Conservation (phyloP, 2,113 vertebrate genomes). For the Embiotoca jacksoni region DNA sequence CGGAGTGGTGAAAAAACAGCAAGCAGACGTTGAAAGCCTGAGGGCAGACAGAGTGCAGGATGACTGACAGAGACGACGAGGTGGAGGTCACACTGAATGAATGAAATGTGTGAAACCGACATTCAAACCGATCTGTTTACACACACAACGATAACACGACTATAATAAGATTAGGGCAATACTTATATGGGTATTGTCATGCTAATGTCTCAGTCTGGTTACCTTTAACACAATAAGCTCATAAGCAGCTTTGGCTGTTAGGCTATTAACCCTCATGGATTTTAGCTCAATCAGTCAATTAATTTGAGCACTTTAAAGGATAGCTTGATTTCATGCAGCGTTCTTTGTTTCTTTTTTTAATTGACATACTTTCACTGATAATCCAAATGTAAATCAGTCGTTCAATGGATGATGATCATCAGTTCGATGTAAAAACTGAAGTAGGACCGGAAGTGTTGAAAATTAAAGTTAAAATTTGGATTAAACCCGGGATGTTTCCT, state of each 20-base stretch:
- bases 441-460: too few species aligned
- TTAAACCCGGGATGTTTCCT: too few species aligned
- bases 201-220: constrained; percentile 41
- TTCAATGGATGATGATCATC: too few species aligned
- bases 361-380: too few species aligned
- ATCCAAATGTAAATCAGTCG: too few species aligned
- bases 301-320: constrained; percentile 11
- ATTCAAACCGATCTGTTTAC: constrained; percentile 12
- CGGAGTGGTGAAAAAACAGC: constrained; percentile 36
- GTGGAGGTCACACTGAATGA: neutral
- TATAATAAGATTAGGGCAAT: constrained; percentile 38
- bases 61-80: neutral
- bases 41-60: constrained; percentile 49
- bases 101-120: neutral
- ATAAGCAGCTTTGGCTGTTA: constrained; percentile 66
- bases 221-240: constrained; percentile 25
- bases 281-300: constrained; percentile 33
- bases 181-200: constrained; percentile 35
- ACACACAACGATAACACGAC: neutral
- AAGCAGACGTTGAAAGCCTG: constrained; percentile 46
- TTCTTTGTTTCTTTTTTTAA: neutral
- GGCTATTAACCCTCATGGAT: constrained; percentile 15
- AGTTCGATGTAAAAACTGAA: too few species aligned
- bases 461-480: too few species aligned
- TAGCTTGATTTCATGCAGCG: neutral